These are phyloP conservation scores for Merodon equestris DNA, from an alignment of 2,888 invertebrate species.

Conservation along the genomic window DNA sequence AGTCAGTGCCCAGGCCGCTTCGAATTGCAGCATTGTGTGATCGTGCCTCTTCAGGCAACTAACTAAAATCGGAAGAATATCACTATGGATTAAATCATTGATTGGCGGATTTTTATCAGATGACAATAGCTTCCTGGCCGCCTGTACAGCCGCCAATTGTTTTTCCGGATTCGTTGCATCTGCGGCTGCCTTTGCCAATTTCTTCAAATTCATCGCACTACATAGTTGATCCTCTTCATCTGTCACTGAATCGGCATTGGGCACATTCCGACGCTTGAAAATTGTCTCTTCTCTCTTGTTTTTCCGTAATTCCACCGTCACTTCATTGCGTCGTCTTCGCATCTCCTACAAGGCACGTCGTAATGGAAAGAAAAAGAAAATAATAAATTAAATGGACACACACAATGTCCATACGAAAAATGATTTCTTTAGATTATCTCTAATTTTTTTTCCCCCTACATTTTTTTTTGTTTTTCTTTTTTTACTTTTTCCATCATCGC, in stretches of 20 bases:
- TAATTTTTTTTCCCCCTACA: neutral
- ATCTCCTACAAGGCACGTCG: conserved; percentile 90
- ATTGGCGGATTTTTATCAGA: conserved; percentile 99
- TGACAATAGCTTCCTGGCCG: conserved; percentile 96
- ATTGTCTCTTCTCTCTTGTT: conserved; percentile 98
- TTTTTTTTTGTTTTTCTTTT: conserved; percentile 3
- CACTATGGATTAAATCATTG: conserved; percentile 94
- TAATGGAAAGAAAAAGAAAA: conserved; percentile 25
- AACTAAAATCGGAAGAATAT: conserved; percentile 96
- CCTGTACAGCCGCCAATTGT: conserved; percentile 95
- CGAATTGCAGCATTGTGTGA: conserved; percentile 94
- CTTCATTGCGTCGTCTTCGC: conserved; percentile 97
- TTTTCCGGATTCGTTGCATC: conserved; percentile 88
- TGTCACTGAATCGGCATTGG: conserved; percentile 88
- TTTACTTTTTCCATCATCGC: neutral
- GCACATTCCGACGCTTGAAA: conserved; percentile 97
- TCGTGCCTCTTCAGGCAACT: conserved; percentile 92
- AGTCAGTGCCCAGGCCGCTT: conserved; percentile 98
- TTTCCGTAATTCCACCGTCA: conserved; percentile 97
- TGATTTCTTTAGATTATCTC: neutral
- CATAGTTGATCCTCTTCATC: conserved; percentile 89
- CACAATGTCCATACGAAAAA: conserved; percentile 7
- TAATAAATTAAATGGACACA: conserved; percentile 10
- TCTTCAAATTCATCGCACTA: conserved; percentile 85
- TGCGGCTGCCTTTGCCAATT: conserved; percentile 92